Base-by-base conservation (phyloP, 2,797 vertebrate genomes). In the Chrysocyon brachyurus region DNA sequence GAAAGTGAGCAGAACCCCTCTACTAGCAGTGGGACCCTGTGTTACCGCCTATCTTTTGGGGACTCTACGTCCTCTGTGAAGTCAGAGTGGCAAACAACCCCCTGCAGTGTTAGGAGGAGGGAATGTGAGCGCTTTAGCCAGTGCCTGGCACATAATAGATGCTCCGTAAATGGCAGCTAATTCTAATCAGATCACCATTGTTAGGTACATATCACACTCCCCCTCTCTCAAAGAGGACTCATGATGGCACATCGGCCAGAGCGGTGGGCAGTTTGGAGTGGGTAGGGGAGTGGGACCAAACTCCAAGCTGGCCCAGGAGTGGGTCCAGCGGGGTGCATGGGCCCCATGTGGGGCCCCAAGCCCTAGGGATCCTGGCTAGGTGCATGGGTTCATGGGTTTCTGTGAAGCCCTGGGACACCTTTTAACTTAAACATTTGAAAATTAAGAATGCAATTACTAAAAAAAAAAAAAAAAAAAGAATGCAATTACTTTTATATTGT, bases 341-440 rank as follows among this genome's bases (percentile, higher is more conserved):
- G 64, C 22, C 68, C 2, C 1, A 4, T 0, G 0, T 6, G n/a
- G 28, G 61, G 22, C 56, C 40, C 57, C 1, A 21, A 24, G 33
- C 28, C 11, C 40, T 49, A 17, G 79, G 40, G 79, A 3, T 21
- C 40, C 17, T 12, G 40, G 24, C 68, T 24, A 21, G 6, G 15
- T 12, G 11, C 12, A 1, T 1, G 11, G 24, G n/a, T n/a, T 52
- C 8, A 3, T 46, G 11, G 24, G n/a, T n/a, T 52, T 11, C 2
- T 46, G 66, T 22, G 64, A 70, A 21, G 57, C 12, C 28, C 46
- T 2, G 17, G 49, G 19, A 4, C 61, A 46, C 40, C 17, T 85
- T 73, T 88, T 68, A 33, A 70, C 2, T 0, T 59, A 61, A 49
- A 49, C 46, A 12, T 15, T 54, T 9, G 28, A 61, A 64, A 72